Base-by-base conservation (phyloP, 1,140 invertebrate genomes). In the Cherax destructor region DNA sequence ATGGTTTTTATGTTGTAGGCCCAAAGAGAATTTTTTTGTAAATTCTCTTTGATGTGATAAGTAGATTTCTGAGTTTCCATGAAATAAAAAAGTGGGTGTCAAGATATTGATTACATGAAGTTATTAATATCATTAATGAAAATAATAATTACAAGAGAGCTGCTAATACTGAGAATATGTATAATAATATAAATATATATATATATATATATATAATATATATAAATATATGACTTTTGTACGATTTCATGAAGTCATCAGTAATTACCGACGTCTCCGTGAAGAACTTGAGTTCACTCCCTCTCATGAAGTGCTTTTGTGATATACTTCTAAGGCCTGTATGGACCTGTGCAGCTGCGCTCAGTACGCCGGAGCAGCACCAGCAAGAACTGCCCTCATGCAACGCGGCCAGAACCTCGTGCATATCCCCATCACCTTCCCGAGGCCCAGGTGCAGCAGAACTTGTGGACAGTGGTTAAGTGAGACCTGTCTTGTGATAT, bases 151-250 rank as follows among this genome's bases (percentile, higher is more conserved):
- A 79, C 88, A 84, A 78, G 74, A 91, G 88, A 91, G 88, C 88
- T 91, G 77, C 88, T 91, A 91, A 91, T 91, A 86, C 88, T 91
- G 88, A 91, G 83, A 84, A 90, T 84, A 91, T 91, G 88, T 91
- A 91, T 91, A 91, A 91, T 91, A 85, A 10, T 89, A 85, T 91
- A 89, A 83, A 89, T 89, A 89, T 69, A 89, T 86, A 86, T 76
- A 86, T 89, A 89, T 89, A 89, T 69, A 89, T 86, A 86, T 76
- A 86, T 89, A 91, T 91, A 91, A 91, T 41, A 41, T 41, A 91
- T 91, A 86, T 85, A 69, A 88, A 88, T 91, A 90, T 90, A 91
- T 91, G 88, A 85, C 88, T 91, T 91, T 91, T 91, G 59, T 91
- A 91, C 76, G 88, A 79, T 78, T 85, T 85, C 77, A 74, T 83